Conservation (phyloP, 2,797 vertebrate species). For the Myotis myotis region DNA sequence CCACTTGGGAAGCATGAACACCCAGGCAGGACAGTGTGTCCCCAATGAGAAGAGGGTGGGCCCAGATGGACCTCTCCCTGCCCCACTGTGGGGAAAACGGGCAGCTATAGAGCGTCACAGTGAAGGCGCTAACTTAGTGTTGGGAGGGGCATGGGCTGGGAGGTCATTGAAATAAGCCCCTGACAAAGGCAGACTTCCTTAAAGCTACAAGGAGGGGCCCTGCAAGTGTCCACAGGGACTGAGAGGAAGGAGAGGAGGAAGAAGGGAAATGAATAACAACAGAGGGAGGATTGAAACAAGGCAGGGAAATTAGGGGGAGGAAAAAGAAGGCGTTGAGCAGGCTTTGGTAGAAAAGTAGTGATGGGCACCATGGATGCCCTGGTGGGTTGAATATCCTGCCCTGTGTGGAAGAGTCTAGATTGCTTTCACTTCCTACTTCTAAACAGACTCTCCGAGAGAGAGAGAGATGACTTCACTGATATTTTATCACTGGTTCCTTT, state of each 20-base stretch:
- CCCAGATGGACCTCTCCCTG: background rate
- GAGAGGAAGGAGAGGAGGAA: background rate
- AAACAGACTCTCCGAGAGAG: background rate
- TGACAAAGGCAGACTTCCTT: background rate
- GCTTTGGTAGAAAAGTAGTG: background rate
- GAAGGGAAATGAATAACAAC: background rate
- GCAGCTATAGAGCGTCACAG: background rate
- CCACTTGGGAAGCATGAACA: background rate
- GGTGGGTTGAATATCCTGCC: background rate
- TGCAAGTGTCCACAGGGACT: background rate
- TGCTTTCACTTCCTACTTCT: background rate
- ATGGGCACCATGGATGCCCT: background rate
- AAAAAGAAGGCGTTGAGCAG: background rate
- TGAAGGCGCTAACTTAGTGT: background rate
- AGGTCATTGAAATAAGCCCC: background rate
- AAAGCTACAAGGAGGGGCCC: background rate
- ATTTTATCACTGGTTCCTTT: background rate
- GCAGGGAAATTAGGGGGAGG: background rate
- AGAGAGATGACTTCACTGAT: background rate
- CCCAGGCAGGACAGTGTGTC: background rate
- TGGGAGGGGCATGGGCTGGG: rapidly evolving
- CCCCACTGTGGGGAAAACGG: rapidly evolving
- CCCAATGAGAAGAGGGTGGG: background rate
- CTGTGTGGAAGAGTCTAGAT: background rate
- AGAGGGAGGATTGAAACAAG: background rate